phyloP scores from a whole-genome alignment of 2,113 vertebrate species.

The Grus americana region DNA sequence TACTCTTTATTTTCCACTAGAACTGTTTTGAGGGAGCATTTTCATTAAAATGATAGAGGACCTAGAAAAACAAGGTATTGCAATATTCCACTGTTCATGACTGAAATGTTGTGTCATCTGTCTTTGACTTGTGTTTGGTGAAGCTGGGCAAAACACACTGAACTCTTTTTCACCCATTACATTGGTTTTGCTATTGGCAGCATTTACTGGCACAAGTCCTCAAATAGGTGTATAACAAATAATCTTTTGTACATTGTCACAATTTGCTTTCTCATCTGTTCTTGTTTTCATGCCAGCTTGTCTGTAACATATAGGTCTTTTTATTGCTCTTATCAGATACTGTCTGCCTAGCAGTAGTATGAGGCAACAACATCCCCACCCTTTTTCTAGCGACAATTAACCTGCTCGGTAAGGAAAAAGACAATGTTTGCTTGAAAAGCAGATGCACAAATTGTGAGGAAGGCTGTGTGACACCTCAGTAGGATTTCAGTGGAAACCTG shows the following conservation, averaged over 20 bases:
- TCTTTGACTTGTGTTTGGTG: background rate
- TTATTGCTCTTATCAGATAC: background rate
- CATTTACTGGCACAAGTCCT: background rate
- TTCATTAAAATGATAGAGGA: background rate
- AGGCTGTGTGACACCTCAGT: background rate
- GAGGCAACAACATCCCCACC: background rate
- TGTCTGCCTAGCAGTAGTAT: background rate
- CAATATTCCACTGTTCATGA: background rate
- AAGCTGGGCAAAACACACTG: background rate
- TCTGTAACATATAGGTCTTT: background rate
- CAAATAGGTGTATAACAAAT: background rate
- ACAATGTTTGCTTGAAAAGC: background rate
- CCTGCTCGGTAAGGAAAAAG: background rate
- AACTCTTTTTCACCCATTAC: background rate
- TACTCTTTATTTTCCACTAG: background rate
- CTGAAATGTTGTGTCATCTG: background rate
- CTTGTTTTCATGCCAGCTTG: background rate
- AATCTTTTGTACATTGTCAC: background rate
- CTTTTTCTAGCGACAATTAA: background rate
- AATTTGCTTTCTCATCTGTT: background rate
- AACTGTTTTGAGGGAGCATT: background rate
- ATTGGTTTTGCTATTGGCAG: constrained; percentile 11
- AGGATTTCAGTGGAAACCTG: background rate
- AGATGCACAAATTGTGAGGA: fast-evolving
- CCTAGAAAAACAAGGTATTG: background rate